Evolutionary conservation across 2,888 invertebrate species (phyloP).

Genomic region (Conops quadrifasciatus): DNA sequence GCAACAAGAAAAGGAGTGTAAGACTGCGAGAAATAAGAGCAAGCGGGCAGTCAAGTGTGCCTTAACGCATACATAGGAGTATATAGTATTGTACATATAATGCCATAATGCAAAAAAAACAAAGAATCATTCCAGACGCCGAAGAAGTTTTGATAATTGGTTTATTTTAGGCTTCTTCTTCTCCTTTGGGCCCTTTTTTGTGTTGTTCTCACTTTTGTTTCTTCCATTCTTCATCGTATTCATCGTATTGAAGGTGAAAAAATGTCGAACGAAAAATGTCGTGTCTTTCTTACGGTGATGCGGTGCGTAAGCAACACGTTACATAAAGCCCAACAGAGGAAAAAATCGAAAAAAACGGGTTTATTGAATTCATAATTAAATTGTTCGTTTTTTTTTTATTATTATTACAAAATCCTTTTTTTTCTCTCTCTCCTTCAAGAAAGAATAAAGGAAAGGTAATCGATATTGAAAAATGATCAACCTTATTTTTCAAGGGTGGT

Average conservation of each 20-base stretch:
- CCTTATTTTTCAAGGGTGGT: neutral
- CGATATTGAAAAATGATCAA: conserved; percentile 12
- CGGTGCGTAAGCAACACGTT: no score
- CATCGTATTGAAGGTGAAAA: conserved; percentile 24
- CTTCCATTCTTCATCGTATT: neutral
- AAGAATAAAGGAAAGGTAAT: neutral
- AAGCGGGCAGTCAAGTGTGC: no score
- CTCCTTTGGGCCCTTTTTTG: no score
- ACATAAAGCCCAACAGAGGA: neutral
- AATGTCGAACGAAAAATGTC: conserved; percentile 13
- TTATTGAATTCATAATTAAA: conserved; percentile 19
- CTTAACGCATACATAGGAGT: no score
- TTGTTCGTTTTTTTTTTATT: conserved; percentile 4
- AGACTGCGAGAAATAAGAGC: neutral
- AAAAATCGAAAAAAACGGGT: neutral
- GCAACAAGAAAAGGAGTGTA: neutral
- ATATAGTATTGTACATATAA: no score
- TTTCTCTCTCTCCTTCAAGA: no score
- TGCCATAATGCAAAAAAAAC: conserved; percentile 20
- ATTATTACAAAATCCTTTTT: no score
- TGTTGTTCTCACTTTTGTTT: no score
- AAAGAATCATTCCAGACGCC: conserved; percentile 42
- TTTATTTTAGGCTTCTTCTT: conserved; percentile 39
- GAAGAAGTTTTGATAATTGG: conserved; percentile 48
- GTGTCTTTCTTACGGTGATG: no score